Percentiles rank a stretch among this genome's conserved stretches.
Evolutionary conservation across 1,140 invertebrate species (phyloP).

Genomic region (Drosophila malerkotliana): DNA sequence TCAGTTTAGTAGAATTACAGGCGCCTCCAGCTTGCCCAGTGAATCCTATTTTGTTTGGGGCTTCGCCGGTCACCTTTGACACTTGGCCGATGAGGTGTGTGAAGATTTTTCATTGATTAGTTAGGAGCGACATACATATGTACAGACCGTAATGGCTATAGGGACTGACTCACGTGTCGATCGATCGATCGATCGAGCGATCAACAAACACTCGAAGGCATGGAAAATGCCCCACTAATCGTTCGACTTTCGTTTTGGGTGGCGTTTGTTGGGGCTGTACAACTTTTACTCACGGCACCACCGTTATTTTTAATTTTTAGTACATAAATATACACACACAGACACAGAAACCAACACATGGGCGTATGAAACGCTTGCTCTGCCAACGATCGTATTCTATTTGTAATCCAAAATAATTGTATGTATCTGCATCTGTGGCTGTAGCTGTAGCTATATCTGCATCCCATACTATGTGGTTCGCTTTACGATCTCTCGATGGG

Average conservation of each 20-base stretch:
- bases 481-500: constrained; percentile 58
- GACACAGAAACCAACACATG: constrained; percentile 13
- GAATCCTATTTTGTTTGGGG: not conserved
- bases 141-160: not conserved
- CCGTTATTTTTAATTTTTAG: constrained; percentile 73
- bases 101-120: constrained; percentile 54
- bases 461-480: constrained; percentile 65
- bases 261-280: constrained; percentile 30
- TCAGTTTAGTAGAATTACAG: constrained; percentile 13
- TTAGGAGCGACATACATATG: not conserved
- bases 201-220: constrained; percentile 10
- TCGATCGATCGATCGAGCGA: constrained; percentile 7
- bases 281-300: constrained; percentile 56
- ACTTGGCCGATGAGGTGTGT: not conserved
- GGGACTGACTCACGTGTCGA: constrained; percentile 23
- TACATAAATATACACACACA: constrained; percentile 35
- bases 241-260: constrained; percentile 32
- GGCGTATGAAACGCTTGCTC: constrained; percentile 14
- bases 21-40: constrained; percentile 9
- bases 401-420: constrained; percentile 80
- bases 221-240: constrained; percentile 7
- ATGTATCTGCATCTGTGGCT: constrained; percentile 45
- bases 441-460: constrained; percentile 41
- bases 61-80: constrained; percentile 36
- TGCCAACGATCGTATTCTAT: constrained; percentile 78